Base-by-base conservation (phyloP, 2,797 vertebrate species). In the Sebastes wilsoni region DNA sequence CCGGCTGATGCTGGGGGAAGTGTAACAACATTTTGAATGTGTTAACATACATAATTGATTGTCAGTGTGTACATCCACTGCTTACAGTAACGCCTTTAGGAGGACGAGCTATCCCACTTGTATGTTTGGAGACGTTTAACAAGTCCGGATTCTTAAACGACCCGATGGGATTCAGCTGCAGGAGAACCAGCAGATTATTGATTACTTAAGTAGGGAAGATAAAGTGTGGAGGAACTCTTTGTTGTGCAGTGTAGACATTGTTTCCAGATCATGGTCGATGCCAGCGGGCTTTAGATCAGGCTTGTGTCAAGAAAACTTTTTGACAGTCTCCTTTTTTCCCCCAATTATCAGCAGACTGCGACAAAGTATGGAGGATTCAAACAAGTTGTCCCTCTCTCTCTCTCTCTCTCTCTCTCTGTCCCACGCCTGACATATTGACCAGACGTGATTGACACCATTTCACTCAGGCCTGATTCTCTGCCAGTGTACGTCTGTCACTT, bases 31-130 rank as follows among this genome's bases (percentile, higher is more conserved):
- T 78, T 85, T 42, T 52, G 69, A 84, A 90, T 73, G 66, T 81
- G 83, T 86, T 79, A 85, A 83, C 85, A 88, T 90, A 58, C 84
- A 92, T 91, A 89, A 93, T 88, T 91, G 62, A 94, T 93, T 93
- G 77, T 79, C 79, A 80, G 72, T 72, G 74, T 83, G 83, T 87
- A 84, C 80, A 81, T 90, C 62, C 25, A 52, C 52, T 65, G 82
- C 77, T 89, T 80, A 66, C 6, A 73, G 84, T 66, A 64, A 87
- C 30, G 85, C 83, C 73, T 65, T 14, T 11, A 55, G 66, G 83
- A 84, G 65, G 83, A 84, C 62, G 34, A 64, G 68, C 54, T 58
- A 25, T 86, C 79, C 80, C 68, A n/a, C 54, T 60, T 73, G 72
- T 58, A 56, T 25, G 62, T 84, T 88, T 87, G 52, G 77, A 72